Base-by-base conservation (phyloP, 2,888 invertebrate genomes). In the Cenopis cana region DNA sequence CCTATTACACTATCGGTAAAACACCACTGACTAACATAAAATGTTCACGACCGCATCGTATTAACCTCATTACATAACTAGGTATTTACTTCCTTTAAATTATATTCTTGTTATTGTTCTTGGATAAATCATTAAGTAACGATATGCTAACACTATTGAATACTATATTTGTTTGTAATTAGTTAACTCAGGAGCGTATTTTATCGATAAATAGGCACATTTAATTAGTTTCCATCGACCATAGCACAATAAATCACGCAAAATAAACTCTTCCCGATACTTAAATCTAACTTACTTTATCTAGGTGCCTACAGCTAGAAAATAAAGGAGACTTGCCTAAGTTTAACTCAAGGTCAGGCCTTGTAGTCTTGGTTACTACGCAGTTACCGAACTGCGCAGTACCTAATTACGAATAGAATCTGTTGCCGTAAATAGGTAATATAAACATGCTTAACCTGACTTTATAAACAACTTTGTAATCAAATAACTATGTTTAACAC, bases 321-420 rank as follows among this genome's bases (percentile, higher is more conserved):
- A 36, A n/a, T 14, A 14, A 18, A 46, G 12, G 41, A 33, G 17
- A 62, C 18, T 17, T 29, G 60, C 52, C 52, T 41, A 14, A 10
- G 41, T 38, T 11, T 41, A 41, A 38, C 9, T 24, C 68, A 68
- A 68, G 68, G 60, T 61, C 68, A 54, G 29, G n/a, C 41, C 41
- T 60, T n/a, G 17, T 24, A 9, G 14, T 18, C n/a, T 20, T 9
- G 14, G 41, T 50, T 59, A 29, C 41, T 68, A 36, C 67, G 67
- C 52, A 59, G 50, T 17, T 38, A 38, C 59, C n/a, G 11, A 52
- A 68, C 52, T 68, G 54, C 68, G 68, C 60, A 60, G 54, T 57
- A n/a, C n/a, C n/a, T n/a, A n/a, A n/a, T 66, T 36, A 24, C 59
- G 38, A 11, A 29, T 20, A 68, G 41, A 38, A 38, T 11, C 24